Evolutionary conservation across 2,797 vertebrate species (phyloP), one percentile per base, ranked within the genome.

Genomic region (Eidolon dupreanum): DNA sequence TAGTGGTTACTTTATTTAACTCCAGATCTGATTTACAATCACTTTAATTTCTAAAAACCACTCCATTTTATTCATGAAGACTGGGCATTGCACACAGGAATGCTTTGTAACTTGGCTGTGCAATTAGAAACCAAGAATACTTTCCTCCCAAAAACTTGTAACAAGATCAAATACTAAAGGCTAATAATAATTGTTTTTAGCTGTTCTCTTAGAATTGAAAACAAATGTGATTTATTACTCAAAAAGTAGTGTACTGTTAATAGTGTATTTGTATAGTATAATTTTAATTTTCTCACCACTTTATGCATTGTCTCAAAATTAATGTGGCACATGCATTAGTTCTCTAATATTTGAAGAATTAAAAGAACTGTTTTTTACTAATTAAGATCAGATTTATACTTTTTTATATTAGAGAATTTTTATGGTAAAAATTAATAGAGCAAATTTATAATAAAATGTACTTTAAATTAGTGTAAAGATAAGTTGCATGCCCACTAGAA

Each of bases 1-100:
- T 49, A 96, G 63, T 94, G 77, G 33, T 92, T 97, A 90, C 79
- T 96, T 95, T 61, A 93, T 97, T 96, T 95, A 97, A 96, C 63
- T 97, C 78, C 75, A 89, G 88, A 95, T 97, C 51, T 92, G 88
- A 93, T 90, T 96, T 97, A 57, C 41, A 94, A 73, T 57, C 61
- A 33, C 28, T 92, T 51, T 87, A 94, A 87, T 87, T 97, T 55
- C 59, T 93, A 79, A 92, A 92, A 88, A 57, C 17, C 83, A 85
- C 46, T 96, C 74, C 51, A 49, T 83, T 97, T 97, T 88, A 73
- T 94, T 95, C 61, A 61, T 96, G 61, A 97, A 97, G 74, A 66
- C 28, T 49, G 71, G 79, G 22, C 0, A 26, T 28, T 90, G 49
- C n/a, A 33, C 75, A 71, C 63, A 95, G 41, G 49, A 94, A 93